These are phyloP conservation scores for Uropsilus gracilis DNA, from an alignment of 2,113 vertebrate species.

Conservation along the genomic window DNA sequence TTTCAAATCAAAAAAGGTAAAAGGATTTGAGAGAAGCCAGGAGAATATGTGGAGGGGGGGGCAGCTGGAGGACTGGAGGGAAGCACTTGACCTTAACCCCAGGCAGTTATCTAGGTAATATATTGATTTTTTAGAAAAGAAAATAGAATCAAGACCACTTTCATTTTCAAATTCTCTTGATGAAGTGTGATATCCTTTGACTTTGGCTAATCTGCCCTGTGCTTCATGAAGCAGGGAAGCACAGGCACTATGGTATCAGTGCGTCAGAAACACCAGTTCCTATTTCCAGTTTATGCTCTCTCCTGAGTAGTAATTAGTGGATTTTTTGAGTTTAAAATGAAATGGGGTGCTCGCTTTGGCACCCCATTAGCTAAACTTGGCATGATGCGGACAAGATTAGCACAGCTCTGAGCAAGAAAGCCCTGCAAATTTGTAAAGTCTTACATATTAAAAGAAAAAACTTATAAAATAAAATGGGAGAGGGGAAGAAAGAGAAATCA, in stretches of 20 bases:
- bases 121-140: too few species aligned
- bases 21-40: background rate
- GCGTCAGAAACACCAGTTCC: background rate
- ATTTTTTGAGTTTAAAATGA: background rate
- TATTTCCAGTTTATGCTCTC: background rate
- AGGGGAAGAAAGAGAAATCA: background rate
- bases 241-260: background rate
- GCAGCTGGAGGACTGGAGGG: fast-evolving
- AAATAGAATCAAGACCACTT: background rate
- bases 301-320: background rate
- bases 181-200: background rate
- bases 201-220: background rate
- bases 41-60: fast-evolving
- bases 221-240: background rate
- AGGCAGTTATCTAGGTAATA: fast-evolving
- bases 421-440: too few species aligned
- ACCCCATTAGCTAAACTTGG: too few species aligned
- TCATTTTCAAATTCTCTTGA: background rate
- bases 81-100: fast-evolving
- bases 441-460: background rate
- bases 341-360: background rate
- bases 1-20: too few species aligned
- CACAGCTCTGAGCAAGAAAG: too few species aligned
- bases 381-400: too few species aligned
- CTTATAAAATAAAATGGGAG: background rate